Base-by-base conservation (phyloP, 2,888 invertebrate species). In the Theretra japonica region DNA sequence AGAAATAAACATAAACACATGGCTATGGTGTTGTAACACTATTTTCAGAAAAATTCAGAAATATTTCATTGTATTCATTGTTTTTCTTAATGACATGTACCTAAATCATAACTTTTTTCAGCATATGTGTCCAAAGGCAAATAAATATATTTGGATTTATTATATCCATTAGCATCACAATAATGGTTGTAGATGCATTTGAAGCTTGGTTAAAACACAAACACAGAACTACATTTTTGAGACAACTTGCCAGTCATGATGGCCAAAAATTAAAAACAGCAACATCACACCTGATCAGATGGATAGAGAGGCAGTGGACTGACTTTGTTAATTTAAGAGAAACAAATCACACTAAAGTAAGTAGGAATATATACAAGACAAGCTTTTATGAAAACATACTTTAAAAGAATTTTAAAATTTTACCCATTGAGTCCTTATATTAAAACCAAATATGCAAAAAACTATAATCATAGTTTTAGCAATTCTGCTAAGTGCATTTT, bases 141-240 rank as follows among this genome's bases (percentile, higher is more conserved):
- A 80, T 93, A 33, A 89, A 86, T 76, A 78, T 90, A 68, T 76
- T 92, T 74, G 86, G 90, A 84, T 87, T 91, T 72, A 59, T 87
- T 56, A 82, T 90, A 74, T 85, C 85, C 75, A 75, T 87, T 73
- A 82, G 80, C 71, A 80, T 88, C 74, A 75, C 83, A 74, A 75
- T 86, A 72, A 70, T 91, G 59, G 79, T 76, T 73, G 79, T 89
- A 79, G 93, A 94, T 83, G 91, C 89, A 75, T 86, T 93, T 79
- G 94, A 94, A 81, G 77, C 86, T 71, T 94, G 94, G 94, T 81
- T 94, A 50, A 92, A 88, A 84, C 82, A 89, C 78, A 94, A 93
- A 83, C 94, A 92, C 75, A 91, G 94, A 80, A 92, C 88, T 72
- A 80, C 86, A 73, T 93, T 87, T 77, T 82, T 94, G 28, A 93